Evolutionary conservation across 2,113 vertebrate genomes (phyloP).

Genomic region (Narcine bancroftii): DNA sequence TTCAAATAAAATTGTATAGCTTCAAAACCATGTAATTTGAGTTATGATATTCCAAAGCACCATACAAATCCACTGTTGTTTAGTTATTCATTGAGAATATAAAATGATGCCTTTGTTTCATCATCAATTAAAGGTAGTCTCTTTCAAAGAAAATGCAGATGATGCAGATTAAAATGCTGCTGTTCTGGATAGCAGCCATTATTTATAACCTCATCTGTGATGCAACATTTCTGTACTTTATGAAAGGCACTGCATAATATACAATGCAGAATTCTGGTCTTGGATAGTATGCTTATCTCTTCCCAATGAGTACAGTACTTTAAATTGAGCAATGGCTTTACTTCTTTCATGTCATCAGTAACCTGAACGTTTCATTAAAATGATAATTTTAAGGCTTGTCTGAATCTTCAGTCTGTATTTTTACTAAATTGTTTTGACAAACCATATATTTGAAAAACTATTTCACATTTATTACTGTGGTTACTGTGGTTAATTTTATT

Average conservation of each 20-base stretch:
- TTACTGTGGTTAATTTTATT: conserved; percentile 19
- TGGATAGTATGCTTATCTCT: not conserved
- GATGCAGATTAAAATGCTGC: not conserved
- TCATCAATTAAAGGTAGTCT: not conserved
- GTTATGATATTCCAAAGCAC: no score
- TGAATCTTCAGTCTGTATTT: not conserved
- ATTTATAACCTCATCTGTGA: not conserved
- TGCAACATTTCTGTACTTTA: not conserved
- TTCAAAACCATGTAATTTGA: no score
- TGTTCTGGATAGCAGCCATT: not conserved
- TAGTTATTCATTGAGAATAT: not conserved
- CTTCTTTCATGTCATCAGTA: conserved; percentile 20
- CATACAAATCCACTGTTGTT: no score
- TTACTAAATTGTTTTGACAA: conserved; percentile 22
- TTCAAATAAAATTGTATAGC: no score
- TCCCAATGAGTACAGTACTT: not conserved
- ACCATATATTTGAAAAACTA: not conserved
- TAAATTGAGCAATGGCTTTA: conserved; percentile 26
- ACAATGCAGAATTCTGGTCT: not conserved
- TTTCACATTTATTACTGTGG: not conserved
- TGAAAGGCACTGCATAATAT: not conserved
- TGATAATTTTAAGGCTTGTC: conserved; percentile 15
- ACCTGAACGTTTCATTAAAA: conserved; percentile 31
- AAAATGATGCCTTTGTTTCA: not conserved
- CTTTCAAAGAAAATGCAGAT: not conserved